phyloP scores from a whole-genome alignment of 1,140 invertebrate species.

The Elymnias hypermnestra region DNA sequence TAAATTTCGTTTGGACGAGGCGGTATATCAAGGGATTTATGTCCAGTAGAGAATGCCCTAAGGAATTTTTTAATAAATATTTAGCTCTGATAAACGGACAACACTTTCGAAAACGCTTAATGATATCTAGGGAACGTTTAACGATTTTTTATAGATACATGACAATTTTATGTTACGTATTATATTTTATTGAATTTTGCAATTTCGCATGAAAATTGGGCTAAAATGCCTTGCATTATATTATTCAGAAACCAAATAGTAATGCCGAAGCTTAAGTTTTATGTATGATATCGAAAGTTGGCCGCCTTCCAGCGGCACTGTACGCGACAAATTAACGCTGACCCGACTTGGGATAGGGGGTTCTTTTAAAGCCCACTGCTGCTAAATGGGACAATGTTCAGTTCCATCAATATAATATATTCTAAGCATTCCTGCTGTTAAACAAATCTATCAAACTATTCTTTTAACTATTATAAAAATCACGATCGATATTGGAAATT shows the following conservation, averaged over 20 bases:
- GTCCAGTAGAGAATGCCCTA: no score
- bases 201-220: neutral
- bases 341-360: neutral
- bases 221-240: neutral
- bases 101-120: no score
- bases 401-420: neutral
- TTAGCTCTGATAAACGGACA: no score
- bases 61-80: no score
- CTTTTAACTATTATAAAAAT: no score
- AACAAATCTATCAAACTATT: neutral
- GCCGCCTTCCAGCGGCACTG: conserved; percentile 26
- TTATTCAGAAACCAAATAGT: conserved; percentile 9
- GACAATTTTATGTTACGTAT: no score
- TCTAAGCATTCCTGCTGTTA: neutral
- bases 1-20: no score
- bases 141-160: no score
- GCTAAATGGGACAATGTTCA: neutral
- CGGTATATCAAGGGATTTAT: no score
- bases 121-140: no score
- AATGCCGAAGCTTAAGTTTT: conserved; percentile 10
- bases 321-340: conserved; percentile 31
- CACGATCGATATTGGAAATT: no score
- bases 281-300: conserved; percentile 17
- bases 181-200: no score
- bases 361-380: neutral